A percentile compares a stretch with the other conserved stretches of the same genome.
phyloP scores from a whole-genome alignment of 1,140 invertebrate genomes.

The Gerris buenoi region DNA sequence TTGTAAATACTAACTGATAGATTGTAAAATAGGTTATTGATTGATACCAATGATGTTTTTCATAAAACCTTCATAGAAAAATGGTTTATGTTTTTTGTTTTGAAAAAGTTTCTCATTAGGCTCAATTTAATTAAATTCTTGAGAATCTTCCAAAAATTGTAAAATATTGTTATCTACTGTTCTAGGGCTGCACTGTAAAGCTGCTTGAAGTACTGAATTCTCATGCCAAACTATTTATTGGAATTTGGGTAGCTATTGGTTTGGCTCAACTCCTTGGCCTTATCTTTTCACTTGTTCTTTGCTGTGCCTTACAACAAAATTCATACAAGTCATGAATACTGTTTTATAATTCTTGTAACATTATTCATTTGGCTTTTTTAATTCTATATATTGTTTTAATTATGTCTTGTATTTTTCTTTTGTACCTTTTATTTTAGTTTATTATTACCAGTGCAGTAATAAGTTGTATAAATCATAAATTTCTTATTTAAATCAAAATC shows the following conservation, averaged over 20 bases:
- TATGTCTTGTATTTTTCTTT: neutral
- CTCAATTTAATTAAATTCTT: no score
- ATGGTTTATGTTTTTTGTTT: no score
- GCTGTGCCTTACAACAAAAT: conserved; percentile 46
- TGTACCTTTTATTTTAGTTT: conserved; percentile 2
- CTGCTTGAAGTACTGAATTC: conserved; percentile 43
- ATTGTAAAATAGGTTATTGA: no score
- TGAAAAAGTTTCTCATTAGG: no score
- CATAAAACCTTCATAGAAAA: no score
- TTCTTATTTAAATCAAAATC: no score
- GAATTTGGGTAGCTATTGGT: conserved; percentile 44
- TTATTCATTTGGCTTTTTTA: conserved; percentile 1
- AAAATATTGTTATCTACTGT: no score
- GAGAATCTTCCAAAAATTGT: no score
- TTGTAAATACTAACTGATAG: no score
- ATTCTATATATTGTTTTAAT: neutral
- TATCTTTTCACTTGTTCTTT: conserved; percentile 60
- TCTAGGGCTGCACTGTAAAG: conserved; percentile 61
- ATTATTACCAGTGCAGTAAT: no score
- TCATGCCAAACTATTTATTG: conserved; percentile 45
- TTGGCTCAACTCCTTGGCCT: conserved; percentile 55
- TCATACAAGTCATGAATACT: conserved; percentile 11
- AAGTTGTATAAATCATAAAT: no score
- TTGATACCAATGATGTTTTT: no score
- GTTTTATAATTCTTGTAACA: conserved; percentile 6